These are phyloP conservation scores for Aurelia sp. DNA, from an alignment of 30 jellyfish, hydroid and myxozoan genomes.

Conservation along the genomic window DNA sequence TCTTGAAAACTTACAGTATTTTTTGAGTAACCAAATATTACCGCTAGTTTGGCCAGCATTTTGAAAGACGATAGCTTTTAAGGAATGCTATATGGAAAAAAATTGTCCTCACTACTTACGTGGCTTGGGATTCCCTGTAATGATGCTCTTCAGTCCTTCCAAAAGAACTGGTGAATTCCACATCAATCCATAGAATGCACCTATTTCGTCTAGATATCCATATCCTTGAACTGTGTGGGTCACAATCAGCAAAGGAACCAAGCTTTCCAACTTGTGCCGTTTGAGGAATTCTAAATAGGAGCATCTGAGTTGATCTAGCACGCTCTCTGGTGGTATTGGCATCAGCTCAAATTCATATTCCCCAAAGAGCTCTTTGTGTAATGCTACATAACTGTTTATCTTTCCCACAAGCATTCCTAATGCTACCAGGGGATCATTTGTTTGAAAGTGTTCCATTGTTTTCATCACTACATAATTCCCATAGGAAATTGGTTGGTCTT, in stretches of 20 bases:
- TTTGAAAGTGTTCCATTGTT: conserved; percentile 34
- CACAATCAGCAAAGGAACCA: conserved; percentile 53
- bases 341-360: conserved; percentile 63
- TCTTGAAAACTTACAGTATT: too few relatives aligned
- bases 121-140: conserved; percentile 26
- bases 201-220: conserved; percentile 62
- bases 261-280: conserved; percentile 40
- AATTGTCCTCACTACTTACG: conserved; percentile 27
- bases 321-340: conserved; percentile 67
- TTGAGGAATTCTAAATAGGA: conserved; percentile 53
- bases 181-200: conserved; percentile 75
- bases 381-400: conserved; percentile 17
- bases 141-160: not conserved
- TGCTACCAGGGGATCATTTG: conserved; percentile 12
- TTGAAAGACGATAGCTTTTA: too few relatives aligned
- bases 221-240: conserved; percentile 82
- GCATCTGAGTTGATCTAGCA: conserved; percentile 32
- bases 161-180: conserved; percentile 76
- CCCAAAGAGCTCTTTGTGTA: conserved; percentile 58
- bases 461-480: conserved; percentile 39
- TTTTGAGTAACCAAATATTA: too few relatives aligned
- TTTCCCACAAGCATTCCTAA: conserved; percentile 10
- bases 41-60: too few relatives aligned
- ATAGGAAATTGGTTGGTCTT: conserved; percentile 40
- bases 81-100: too few relatives aligned